Conservation (phyloP, 2,888 invertebrate genomes). For the Lithophane socia region DNA sequence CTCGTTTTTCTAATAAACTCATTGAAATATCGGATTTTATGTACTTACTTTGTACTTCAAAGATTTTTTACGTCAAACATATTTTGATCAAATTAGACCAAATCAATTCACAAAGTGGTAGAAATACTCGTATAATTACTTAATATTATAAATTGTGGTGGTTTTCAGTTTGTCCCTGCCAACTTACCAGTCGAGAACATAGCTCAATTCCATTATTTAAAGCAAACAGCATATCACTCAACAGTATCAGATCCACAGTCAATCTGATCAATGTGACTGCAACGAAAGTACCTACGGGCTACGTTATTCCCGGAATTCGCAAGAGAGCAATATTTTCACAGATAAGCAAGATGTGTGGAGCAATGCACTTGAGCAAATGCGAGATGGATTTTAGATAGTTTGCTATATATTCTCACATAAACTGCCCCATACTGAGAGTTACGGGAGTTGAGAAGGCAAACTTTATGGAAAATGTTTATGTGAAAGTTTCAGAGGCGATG, state of each 20-base stretch:
- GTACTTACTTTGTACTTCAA: not conserved
- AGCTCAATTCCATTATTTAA: conserved; percentile 19
- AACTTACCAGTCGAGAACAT: conserved; percentile 9
- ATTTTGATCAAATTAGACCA: not conserved
- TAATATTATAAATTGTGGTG: not conserved
- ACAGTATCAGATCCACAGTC: conserved; percentile 30
- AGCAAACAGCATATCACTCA: conserved; percentile 28
- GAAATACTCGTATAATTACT: not conserved
- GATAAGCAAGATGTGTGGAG: conserved; percentile 70
- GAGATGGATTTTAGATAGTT: conserved; percentile 63
- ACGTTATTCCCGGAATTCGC: conserved; percentile 60
- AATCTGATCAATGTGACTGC: conserved; percentile 53
- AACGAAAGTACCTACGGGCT: conserved; percentile 39
- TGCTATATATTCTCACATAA: conserved; percentile 56
- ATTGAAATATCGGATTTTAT: not conserved
- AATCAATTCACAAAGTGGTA: not conserved
- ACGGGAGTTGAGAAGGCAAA: conserved; percentile 29
- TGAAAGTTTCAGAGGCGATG: not conserved
- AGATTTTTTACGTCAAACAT: not conserved
- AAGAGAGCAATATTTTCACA: conserved; percentile 66
- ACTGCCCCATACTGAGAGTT: conserved; percentile 50
- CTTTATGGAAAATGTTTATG: conserved; percentile 20
- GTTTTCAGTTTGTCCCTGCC: not conserved
- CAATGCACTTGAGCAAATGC: conserved; percentile 69
- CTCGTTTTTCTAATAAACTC: not conserved